Percentiles rank a stretch among this genome's conserved stretches.
These are phyloP conservation scores for silkworm (Bombyx mori) DNA, from an alignment of 1,140 invertebrate species.

Conservation along the genomic window DNA sequence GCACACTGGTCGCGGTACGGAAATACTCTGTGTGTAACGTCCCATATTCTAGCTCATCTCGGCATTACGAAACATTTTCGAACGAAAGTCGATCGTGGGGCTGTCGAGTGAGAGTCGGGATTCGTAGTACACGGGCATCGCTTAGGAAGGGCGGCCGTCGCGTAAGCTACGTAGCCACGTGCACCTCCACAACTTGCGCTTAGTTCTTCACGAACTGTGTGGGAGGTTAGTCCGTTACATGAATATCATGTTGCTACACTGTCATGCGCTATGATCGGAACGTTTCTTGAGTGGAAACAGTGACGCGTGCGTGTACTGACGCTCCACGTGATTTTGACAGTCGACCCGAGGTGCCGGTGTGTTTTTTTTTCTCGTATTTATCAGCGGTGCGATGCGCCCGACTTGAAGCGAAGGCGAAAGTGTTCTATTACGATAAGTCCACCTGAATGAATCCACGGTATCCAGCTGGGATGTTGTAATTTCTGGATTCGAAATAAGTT, in stretches of 20 bases:
- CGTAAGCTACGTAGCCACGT: slow-evolving; percentile 62
- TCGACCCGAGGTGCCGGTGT: slow-evolving; percentile 36
- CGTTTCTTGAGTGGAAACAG: slow-evolving; percentile 40
- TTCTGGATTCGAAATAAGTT: slow-evolving; percentile 23
- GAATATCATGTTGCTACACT: slow-evolving; percentile 50
- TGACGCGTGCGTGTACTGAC: slow-evolving; percentile 28
- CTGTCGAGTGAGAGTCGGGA: slow-evolving; percentile 46
- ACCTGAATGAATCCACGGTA: slow-evolving; percentile 19
- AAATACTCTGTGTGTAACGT: slow-evolving; percentile 63
- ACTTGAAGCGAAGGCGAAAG: slow-evolving; percentile 27
- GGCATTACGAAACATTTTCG: slow-evolving; percentile 22
- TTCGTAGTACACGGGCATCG: slow-evolving; percentile 36
- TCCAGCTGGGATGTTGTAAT: slow-evolving; percentile 30
- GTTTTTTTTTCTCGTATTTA: slow-evolving; percentile 22
- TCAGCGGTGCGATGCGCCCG: slow-evolving; percentile 23
- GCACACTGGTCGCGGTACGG: slow-evolving; percentile 50
- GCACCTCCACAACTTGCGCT: slow-evolving; percentile 63
- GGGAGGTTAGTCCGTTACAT: slow-evolving; percentile 65
- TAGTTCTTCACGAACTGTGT: slow-evolving; percentile 69
- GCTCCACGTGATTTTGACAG: slow-evolving; percentile 64
- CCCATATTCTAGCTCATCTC: slow-evolving; percentile 62
- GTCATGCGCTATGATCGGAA: slow-evolving; percentile 47
- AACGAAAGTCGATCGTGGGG: slow-evolving; percentile 39
- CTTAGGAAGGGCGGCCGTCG: slow-evolving; percentile 62
- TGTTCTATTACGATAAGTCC: slow-evolving; percentile 37